Percentiles rank a stretch among this genome's conserved stretches.
phyloP scores from a whole-genome alignment of 2,797 vertebrate genomes.

The Sebastes iracundus region DNA sequence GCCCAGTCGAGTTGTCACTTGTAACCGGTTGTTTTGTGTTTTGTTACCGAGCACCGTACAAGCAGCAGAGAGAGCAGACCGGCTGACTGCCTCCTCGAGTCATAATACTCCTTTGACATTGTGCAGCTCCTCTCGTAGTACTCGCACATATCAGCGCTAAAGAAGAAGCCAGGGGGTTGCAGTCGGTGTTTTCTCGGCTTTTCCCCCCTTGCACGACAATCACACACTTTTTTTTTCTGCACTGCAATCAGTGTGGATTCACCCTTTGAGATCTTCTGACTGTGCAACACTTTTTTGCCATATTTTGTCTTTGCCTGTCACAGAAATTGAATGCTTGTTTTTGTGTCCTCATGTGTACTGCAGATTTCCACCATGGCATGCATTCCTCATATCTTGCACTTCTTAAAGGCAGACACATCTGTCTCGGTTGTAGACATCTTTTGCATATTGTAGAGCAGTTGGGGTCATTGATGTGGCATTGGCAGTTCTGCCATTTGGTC shows the following conservation, averaged over 20 bases:
- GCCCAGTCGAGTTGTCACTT: slow-evolving; percentile 49
- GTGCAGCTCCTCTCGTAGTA: slow-evolving; percentile 75
- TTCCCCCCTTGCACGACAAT: slow-evolving; percentile 30
- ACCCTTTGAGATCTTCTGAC: slow-evolving; percentile 55
- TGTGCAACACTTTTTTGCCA: slow-evolving; percentile 26
- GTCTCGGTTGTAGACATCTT: slow-evolving; percentile 35
- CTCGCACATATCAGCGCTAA: slow-evolving; percentile 57
- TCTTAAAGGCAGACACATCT: slow-evolving; percentile 35
- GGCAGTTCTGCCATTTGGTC: slow-evolving; percentile 71
- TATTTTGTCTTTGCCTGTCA: neutral
- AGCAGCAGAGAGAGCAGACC: slow-evolving; percentile 37
- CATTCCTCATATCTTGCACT: slow-evolving; percentile 14
- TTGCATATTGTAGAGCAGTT: slow-evolving; percentile 42
- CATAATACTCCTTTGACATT: slow-evolving; percentile 79
- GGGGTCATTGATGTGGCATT: slow-evolving; percentile 67
- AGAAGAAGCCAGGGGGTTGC: slow-evolving; percentile 45
- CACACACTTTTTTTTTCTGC: slow-evolving; percentile 64
- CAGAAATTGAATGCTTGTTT: neutral
- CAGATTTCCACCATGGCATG: slow-evolving; percentile 22
- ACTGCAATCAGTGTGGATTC: slow-evolving; percentile 45
- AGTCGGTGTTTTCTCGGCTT: slow-evolving; percentile 58
- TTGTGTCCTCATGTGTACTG: slow-evolving; percentile 27
- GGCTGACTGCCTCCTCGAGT: slow-evolving; percentile 62
- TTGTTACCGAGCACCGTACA: slow-evolving; percentile 42
- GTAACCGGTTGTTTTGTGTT: slow-evolving; percentile 70